These are phyloP conservation scores for Apus apus DNA, from an alignment of 2,113 vertebrate genomes.

Conservation along the genomic window DNA sequence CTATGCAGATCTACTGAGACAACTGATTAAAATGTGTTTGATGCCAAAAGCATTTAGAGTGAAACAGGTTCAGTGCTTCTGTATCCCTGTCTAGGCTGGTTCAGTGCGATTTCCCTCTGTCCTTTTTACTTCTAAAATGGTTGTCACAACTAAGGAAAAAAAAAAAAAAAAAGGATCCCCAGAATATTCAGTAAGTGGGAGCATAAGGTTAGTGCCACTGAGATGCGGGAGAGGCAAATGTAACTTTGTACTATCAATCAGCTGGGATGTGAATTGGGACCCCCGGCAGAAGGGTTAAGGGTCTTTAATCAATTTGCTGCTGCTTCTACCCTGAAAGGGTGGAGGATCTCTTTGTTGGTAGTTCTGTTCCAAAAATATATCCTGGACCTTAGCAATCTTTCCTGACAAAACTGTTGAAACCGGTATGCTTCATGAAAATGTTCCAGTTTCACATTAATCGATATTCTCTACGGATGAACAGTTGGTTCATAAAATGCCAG, in stretches of 20 bases:
- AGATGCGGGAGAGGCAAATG: not conserved
- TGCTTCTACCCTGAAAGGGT: not conserved
- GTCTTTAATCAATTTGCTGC: not conserved
- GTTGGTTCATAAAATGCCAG: not conserved
- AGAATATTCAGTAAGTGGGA: not conserved
- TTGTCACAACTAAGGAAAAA: not conserved
- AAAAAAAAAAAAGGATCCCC: not conserved
- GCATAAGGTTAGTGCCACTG: not conserved
- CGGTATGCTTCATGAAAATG: not conserved
- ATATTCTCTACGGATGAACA: not conserved
- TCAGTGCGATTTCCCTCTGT: not conserved
- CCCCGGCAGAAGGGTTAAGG: not conserved
- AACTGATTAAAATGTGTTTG: not conserved
- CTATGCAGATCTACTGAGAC: not conserved
- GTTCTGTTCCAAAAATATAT: not conserved
- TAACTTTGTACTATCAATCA: not conserved
- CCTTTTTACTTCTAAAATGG: not conserved
- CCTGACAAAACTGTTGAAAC: not conserved
- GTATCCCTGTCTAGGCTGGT: not conserved
- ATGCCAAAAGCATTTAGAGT: not conserved
- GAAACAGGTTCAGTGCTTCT: not conserved
- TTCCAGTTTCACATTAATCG: not conserved
- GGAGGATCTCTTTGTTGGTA: not conserved
- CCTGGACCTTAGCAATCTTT: not conserved
- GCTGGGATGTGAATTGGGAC: not conserved